These are phyloP conservation scores for Lepidurus couesii DNA, from an alignment of 1,140 invertebrate species.

Conservation along the genomic window DNA sequence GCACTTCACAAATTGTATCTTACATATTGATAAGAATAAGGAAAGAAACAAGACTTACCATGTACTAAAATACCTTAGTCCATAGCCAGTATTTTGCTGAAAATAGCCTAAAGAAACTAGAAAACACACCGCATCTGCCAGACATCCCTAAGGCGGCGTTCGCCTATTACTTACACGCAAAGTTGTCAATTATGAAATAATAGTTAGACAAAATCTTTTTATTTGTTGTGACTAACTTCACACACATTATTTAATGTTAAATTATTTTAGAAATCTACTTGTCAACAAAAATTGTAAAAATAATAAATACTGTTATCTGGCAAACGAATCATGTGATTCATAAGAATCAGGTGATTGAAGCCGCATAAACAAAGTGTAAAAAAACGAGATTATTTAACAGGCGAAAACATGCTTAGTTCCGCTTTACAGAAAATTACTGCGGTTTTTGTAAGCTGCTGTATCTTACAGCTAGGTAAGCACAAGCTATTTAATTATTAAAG, in stretches of 20 bases:
- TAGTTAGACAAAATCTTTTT: background rate
- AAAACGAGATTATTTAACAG: background rate
- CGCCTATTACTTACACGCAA: background rate
- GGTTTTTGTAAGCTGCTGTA: background rate
- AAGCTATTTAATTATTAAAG: background rate
- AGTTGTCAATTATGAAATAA: background rate
- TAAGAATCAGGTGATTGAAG: background rate
- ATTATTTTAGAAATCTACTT: no score
- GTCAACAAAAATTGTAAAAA: no score
- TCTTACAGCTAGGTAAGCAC: background rate
- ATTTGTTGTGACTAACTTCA: no score
- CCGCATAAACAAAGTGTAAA: background rate
- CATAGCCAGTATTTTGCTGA: background rate
- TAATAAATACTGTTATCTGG: background rate
- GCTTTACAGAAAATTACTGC: background rate
- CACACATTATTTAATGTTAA: no score
- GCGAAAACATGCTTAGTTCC: background rate
- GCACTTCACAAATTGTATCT: no score
- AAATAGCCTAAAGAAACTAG: background rate
- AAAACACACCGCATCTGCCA: background rate
- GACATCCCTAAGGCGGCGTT: background rate
- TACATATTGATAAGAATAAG: background rate
- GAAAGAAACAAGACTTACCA: background rate
- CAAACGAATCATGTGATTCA: background rate
- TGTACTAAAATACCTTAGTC: background rate